These are phyloP conservation scores for Drusus annulatus DNA, from an alignment of 1,140 invertebrate genomes.

Conservation along the genomic window DNA sequence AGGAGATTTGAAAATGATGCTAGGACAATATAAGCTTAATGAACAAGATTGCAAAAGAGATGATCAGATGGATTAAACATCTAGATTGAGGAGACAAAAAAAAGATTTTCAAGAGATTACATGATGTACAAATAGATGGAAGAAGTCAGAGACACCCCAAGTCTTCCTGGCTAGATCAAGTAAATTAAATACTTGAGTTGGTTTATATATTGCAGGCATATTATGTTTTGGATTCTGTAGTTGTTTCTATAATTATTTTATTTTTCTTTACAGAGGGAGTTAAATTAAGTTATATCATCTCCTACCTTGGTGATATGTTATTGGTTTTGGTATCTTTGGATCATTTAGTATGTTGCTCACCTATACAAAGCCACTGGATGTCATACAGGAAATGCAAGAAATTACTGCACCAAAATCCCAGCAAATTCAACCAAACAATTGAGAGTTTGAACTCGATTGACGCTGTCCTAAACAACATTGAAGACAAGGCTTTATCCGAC, in stretches of 20 bases:
- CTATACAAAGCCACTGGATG: conserved; percentile 80
- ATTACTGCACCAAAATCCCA: conserved; percentile 78
- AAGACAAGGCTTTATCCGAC: conserved; percentile 71
- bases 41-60: too few species aligned
- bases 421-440: conserved; percentile 74
- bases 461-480: conserved; percentile 77
- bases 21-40: too few species aligned
- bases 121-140: too few species aligned
- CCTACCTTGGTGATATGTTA: conserved; percentile 78
- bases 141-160: too few species aligned
- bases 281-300: conserved; percentile 67
- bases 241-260: not conserved
- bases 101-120: too few species aligned
- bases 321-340: conserved; percentile 81
- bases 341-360: conserved; percentile 76
- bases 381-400: conserved; percentile 80
- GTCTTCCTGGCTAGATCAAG: too few species aligned
- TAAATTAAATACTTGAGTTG: too few species aligned
- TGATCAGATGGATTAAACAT: too few species aligned
- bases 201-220: too few species aligned
- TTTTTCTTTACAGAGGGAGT: conserved; percentile 60
- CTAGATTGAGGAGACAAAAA: too few species aligned
- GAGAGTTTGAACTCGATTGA: conserved; percentile 77
- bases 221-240: too few species aligned
- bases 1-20: too few species aligned